Base-by-base conservation (phyloP, 2,113 vertebrate genomes). In the Ranitomeya imitator region DNA sequence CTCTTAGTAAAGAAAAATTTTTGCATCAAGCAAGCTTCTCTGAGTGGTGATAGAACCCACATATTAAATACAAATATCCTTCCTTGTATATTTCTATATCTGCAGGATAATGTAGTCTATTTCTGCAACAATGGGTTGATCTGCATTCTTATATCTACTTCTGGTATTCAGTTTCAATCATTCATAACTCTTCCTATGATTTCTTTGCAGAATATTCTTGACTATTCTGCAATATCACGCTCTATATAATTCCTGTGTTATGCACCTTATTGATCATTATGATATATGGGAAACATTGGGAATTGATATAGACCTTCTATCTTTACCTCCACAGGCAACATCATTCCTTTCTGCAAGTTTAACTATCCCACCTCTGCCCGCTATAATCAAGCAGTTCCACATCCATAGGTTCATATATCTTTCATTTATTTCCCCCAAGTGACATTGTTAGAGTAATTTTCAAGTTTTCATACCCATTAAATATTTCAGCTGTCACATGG, bases 371-470 rank as follows among this genome's bases (percentile, higher is more conserved):
- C 52, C 54, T 55, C 69, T 37, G 18, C 26, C 57, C 23, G 7
- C 54, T 76, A 59, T 85, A 85, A 73, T 57, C 67, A 57, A 73
- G 54, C 54, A 55, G 8, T 26, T 60, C 52, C 69, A 76, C n/a
- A 37, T 76, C 16, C 9, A 31, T 10, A 73, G 52, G 23, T 60
- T 59, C 83, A 85, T 85, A 19, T 74, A 74, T 85, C 83, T 85
- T 76, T 76, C 83, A 74, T 85, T 59, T 23, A 85, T 85, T 59
- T 74, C 31, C 31, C 73, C 67, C 65, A 26, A 13, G 31, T 76
- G 83, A 76, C 83, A 85, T 85, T 85, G 83, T 74, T 85, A 74
- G 67, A 85, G 83, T 85, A 74, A 85, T 85, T 85, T 69, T 76
- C 54, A 52, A 59, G 83, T 85, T 85, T 85, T 85, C 83, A 76